Evolutionary conservation across 2,888 invertebrate genomes (phyloP).

Genomic region (Sipha maydis): DNA sequence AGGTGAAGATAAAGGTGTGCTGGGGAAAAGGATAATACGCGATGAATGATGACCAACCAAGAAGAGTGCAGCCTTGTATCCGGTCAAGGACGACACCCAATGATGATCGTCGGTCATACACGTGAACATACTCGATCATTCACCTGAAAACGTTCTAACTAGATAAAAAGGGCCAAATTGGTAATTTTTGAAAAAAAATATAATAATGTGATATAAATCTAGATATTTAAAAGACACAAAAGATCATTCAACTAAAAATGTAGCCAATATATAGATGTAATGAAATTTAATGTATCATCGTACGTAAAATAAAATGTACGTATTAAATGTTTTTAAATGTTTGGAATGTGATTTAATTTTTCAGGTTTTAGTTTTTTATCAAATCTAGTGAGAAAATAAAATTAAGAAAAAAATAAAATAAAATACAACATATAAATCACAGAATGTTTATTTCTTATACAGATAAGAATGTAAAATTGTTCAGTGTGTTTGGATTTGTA

Average conservation of each 20-base stretch:
- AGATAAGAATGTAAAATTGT: no score
- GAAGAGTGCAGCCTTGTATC: conserved; percentile 54
- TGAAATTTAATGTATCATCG: neutral
- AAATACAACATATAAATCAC: no score
- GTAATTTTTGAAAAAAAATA: neutral
- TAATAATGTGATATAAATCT: neutral
- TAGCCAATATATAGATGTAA: no score
- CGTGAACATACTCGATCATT: conserved; percentile 41
- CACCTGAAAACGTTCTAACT: conserved; percentile 11
- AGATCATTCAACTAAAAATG: neutral
- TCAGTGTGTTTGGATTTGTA: no score
- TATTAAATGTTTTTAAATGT: no score
- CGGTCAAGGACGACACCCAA: conserved; percentile 57
- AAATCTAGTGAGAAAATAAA: no score
- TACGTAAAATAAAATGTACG: neutral
- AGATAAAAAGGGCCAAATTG: conserved; percentile 1
- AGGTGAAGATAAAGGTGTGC: conserved; percentile 36
- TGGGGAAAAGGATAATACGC: conserved; percentile 33
- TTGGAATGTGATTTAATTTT: no score
- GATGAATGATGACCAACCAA: conserved; percentile 24
- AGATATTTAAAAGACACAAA: neutral
- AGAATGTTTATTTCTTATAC: no score
- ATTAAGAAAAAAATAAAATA: no score
- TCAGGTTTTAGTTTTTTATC: no score
- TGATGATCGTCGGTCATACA: neutral